Percentiles rank a stretch among this genome's conserved stretches.
Evolutionary conservation across 2,888 invertebrate genomes (phyloP).

Genomic region (Crocallis elinguaria): DNA sequence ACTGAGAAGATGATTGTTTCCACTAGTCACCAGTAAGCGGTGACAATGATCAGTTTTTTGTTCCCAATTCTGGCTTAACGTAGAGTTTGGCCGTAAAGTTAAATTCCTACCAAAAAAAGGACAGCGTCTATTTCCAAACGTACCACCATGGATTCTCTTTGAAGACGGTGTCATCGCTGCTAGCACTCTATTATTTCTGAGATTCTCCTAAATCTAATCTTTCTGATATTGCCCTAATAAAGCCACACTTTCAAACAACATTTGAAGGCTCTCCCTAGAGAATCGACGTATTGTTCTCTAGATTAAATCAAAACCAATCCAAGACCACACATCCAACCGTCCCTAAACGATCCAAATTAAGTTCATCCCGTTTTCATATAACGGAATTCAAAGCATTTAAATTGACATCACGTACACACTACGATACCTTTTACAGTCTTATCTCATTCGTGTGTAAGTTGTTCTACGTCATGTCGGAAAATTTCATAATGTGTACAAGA

Average conservation of each 20-base stretch:
- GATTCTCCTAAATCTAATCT: too few relatives aligned
- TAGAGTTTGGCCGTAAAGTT: too few relatives aligned
- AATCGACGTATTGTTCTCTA: conserved; percentile 7
- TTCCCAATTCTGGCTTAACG: too few relatives aligned
- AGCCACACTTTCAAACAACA: neutral
- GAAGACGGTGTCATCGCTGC: too few relatives aligned
- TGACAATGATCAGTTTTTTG: too few relatives aligned
- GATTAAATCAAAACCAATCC: conserved; percentile 14
- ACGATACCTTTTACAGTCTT: neutral
- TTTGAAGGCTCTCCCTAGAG: conserved; percentile 1
- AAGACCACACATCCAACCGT: conserved; percentile 11
- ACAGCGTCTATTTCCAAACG: too few relatives aligned
- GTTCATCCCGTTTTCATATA: conserved; percentile 18
- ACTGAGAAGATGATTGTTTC: too few relatives aligned
- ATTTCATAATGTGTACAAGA: conserved; percentile 4
- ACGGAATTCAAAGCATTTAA: conserved; percentile 14
- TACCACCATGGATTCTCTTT: too few relatives aligned
- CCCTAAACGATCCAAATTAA: conserved; percentile 18
- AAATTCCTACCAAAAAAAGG: too few relatives aligned
- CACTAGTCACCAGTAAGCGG: too few relatives aligned
- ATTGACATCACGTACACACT: conserved; percentile 4
- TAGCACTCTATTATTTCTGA: too few relatives aligned
- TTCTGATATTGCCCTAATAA: too few relatives aligned
- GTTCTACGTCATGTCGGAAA: conserved; percentile 1
- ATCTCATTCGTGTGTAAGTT: neutral